Conservation (phyloP, 2,113 vertebrate species). For the Arvicanthis niloticus region DNA sequence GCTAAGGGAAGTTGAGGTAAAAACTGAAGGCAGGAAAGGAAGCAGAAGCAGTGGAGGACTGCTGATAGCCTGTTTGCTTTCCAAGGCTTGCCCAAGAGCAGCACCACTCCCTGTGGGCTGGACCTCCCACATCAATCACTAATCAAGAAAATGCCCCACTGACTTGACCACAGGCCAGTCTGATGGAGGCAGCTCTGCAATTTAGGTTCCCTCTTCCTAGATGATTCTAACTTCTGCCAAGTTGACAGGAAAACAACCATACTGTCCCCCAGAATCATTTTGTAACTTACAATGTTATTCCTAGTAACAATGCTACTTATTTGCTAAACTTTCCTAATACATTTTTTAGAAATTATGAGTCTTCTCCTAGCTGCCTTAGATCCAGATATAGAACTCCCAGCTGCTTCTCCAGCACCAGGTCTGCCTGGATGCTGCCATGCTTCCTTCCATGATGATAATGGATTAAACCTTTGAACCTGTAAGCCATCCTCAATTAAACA, state of each 20-base stretch:
- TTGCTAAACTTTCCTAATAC: background rate
- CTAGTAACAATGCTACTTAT: conserved; percentile 28
- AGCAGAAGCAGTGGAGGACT: background rate
- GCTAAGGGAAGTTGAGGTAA: background rate
- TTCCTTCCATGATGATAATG: too few species aligned
- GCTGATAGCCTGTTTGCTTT: too few species aligned
- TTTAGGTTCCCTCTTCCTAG: background rate
- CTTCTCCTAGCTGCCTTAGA: too few species aligned
- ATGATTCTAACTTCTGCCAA: background rate
- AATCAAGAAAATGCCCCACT: background rate
- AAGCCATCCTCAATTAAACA: too few species aligned
- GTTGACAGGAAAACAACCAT: background rate
- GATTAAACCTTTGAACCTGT: too few species aligned
- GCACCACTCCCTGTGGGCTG: background rate
- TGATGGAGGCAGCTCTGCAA: background rate
- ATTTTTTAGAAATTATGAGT: background rate
- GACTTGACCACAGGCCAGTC: background rate
- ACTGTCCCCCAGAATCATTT: background rate
- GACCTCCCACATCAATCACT: background rate
- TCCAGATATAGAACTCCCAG: too few species aligned
- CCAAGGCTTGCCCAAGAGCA: background rate
- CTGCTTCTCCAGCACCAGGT: too few species aligned
- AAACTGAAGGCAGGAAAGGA: background rate
- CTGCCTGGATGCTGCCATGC: too few species aligned
- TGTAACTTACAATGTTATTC: background rate